A percentile compares a stretch with the other conserved stretches of the same genome.
Conservation (phyloP, 2,113 vertebrate species). For the Atlantisia rogersi region DNA sequence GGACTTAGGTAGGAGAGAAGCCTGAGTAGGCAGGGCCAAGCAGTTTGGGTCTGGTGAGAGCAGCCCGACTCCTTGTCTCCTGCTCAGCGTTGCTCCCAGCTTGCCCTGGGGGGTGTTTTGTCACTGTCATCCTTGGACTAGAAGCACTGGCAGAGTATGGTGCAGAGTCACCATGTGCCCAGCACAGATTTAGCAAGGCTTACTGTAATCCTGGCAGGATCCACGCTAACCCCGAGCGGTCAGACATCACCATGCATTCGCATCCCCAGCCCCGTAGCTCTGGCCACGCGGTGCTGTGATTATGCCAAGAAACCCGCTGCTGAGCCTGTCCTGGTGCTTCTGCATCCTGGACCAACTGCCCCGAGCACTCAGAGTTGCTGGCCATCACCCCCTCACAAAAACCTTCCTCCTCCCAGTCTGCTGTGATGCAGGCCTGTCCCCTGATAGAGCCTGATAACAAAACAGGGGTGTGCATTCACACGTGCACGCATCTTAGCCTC, state of each 20-base stretch:
- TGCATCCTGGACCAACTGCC: neutral
- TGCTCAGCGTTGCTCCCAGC: fast-evolving
- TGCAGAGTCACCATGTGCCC: constrained; percentile 13
- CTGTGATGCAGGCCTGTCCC: neutral
- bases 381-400: neutral
- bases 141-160: neutral
- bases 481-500: neutral
- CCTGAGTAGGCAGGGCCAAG: fast-evolving
- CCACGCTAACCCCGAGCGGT: neutral
- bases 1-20: neutral
- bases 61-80: neutral
- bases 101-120: neutral
- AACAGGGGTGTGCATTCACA: neutral
- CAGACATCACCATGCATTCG: fast-evolving
- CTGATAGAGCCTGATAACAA: fast-evolving
- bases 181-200: constrained; percentile 24
- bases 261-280: neutral
- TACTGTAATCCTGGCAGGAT: neutral
- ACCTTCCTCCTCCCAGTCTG: neutral
- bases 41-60: neutral
- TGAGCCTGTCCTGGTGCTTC: neutral
- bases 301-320: neutral
- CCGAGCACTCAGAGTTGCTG: neutral
- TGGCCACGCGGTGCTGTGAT: neutral
- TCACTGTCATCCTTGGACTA: neutral